Percentiles rank a stretch among this genome's conserved stretches.
Evolutionary conservation across 2,888 invertebrate genomes (phyloP).

Genomic region (Spodoptera littoralis): DNA sequence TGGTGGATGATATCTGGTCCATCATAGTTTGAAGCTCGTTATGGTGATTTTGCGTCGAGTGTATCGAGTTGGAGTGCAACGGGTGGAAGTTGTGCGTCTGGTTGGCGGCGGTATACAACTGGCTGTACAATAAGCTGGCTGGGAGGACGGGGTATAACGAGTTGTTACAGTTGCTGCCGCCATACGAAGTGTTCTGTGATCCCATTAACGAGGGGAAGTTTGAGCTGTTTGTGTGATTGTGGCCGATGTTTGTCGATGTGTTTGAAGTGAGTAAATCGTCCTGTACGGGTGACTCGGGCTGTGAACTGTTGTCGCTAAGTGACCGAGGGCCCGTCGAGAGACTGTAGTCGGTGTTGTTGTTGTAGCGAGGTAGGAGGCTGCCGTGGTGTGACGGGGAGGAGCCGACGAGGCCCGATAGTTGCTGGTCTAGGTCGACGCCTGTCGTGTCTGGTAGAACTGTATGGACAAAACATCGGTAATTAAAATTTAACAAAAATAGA

Average conservation of each 20-base stretch:
- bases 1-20: conserved; percentile 92
- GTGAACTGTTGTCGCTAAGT: conserved; percentile 94
- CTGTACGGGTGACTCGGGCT: conserved; percentile 95
- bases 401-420: conserved; percentile 90
- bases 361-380: conserved; percentile 91
- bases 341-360: conserved; percentile 91
- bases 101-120: conserved; percentile 94
- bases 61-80: conserved; percentile 90
- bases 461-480: conserved; percentile 17
- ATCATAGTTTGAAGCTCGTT: conserved; percentile 93
- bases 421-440: conserved; percentile 92
- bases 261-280: conserved; percentile 92
- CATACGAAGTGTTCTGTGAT: conserved; percentile 89
- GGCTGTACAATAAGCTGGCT: conserved; percentile 94
- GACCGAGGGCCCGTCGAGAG: conserved; percentile 92
- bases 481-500: not conserved
- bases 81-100: conserved; percentile 92
- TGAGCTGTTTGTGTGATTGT: conserved; percentile 89
- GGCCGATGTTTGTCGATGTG: conserved; percentile 89
- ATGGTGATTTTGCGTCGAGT: conserved; percentile 90
- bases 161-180: conserved; percentile 91
- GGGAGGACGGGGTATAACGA: conserved; percentile 94
- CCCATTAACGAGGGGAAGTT: conserved; percentile 91
- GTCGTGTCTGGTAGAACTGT: conserved; percentile 94
- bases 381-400: conserved; percentile 88